phyloP scores from a whole-genome alignment of 1,140 invertebrate genomes.

The Tribolium castaneum region DNA sequence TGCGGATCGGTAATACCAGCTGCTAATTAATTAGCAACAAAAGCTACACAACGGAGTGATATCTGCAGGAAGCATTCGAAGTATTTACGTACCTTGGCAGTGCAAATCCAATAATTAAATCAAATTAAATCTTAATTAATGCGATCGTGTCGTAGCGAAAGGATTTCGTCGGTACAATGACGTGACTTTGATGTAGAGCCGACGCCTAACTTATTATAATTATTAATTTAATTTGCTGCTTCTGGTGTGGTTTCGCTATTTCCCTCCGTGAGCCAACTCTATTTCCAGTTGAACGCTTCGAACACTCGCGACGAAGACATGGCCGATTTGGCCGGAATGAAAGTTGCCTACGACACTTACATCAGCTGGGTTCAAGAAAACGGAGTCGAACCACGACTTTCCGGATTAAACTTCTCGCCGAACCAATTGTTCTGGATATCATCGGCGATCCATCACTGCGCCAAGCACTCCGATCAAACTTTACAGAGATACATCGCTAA shows the following conservation, averaged over 20 bases:
- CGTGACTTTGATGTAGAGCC: not conserved
- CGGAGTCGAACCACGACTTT: slow-evolving; percentile 73
- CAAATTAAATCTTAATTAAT: slow-evolving; percentile 20
- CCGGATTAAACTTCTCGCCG: slow-evolving; percentile 75
- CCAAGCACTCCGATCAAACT: slow-evolving; percentile 74
- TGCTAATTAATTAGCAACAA: not conserved
- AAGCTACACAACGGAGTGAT: not conserved
- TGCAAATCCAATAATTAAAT: not conserved
- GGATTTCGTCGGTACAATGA: not conserved
- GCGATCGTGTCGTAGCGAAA: not conserved
- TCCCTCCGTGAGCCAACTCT: not conserved
- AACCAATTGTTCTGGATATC: slow-evolving; percentile 77
- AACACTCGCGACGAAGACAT: slow-evolving; percentile 94
- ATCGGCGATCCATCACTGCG: slow-evolving; percentile 74
- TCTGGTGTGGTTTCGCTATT: not conserved
- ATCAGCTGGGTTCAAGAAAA: slow-evolving; percentile 75
- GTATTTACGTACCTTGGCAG: not conserved
- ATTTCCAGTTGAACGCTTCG: slow-evolving; percentile 81
- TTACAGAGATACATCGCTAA: slow-evolving; percentile 76
- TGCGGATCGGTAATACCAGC: too few species aligned
- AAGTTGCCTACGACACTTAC: slow-evolving; percentile 88
- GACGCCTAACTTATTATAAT: slow-evolving; percentile 15
- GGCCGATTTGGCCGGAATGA: slow-evolving; percentile 85
- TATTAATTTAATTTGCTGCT: slow-evolving; percentile 20
- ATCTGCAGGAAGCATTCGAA: not conserved